These are phyloP conservation scores for Lepidocyrtoides sp. DNA, from an alignment of 2,888 invertebrate genomes.

Conservation along the genomic window DNA sequence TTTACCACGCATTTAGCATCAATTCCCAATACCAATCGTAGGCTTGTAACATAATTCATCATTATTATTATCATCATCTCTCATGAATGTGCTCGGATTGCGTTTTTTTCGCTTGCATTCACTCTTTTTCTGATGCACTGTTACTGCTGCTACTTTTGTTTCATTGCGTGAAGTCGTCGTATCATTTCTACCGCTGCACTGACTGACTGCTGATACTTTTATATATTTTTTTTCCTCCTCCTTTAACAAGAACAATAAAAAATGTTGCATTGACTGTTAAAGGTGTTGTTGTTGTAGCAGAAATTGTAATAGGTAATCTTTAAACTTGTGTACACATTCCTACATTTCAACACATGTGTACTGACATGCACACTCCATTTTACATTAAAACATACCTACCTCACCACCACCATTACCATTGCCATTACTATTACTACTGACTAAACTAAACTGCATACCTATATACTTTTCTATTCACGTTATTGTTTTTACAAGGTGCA, in stretches of 20 bases:
- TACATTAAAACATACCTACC: no score
- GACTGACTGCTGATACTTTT: background rate
- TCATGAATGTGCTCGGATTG: background rate
- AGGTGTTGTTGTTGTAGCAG: background rate
- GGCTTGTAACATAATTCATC: background rate
- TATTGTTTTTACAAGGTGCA: no score
- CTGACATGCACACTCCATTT: background rate
- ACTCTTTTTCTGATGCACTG: slow-evolving; percentile 5
- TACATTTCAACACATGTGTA: slow-evolving; percentile 28
- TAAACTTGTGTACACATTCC: slow-evolving; percentile 23
- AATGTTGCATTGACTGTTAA: background rate
- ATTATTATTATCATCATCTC: background rate
- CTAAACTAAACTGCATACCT: no score
- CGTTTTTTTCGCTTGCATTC: background rate
- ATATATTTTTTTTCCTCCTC: slow-evolving; percentile 8
- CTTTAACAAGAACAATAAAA: slow-evolving; percentile 12
- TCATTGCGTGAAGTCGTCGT: background rate
- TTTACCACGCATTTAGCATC: background rate
- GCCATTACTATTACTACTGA: background rate
- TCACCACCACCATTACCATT: background rate
- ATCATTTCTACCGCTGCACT: background rate
- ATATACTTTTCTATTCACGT: no score
- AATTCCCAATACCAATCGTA: slow-evolving; percentile 4
- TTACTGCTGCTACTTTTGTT: background rate
- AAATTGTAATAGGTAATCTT: slow-evolving; percentile 4